Base-by-base conservation (phyloP, 2,113 vertebrate genomes). In the Jaculus jaculus region DNA sequence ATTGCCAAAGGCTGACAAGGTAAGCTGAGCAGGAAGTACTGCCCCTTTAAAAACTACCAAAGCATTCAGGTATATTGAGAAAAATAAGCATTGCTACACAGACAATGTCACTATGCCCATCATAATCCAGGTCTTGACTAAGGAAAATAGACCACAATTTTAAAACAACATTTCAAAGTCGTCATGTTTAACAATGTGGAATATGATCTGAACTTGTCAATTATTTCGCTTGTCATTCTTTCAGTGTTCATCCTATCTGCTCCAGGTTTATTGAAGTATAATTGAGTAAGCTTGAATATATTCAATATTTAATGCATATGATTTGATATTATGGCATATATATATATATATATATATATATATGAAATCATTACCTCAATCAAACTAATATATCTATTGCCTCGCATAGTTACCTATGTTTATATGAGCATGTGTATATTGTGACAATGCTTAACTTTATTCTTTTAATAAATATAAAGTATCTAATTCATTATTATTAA, bases 101-200 rank as follows among this genome's bases (percentile, higher is more conserved):
- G 37, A 0, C 42, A 85, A 75, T 42, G 37, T 47, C 90, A 58
- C 15, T 61, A 32, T 20, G 20, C 28, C 81, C 61, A 82, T 84
- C 65, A 94, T 93, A 92, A 47, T 2, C 23, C 11, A 93, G 54
- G 47, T 93, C 90, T 34, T 42, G 7, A 72, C 87, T 60, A 91
- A 91, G 28, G 42, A 95, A 96, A 93, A 16, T 15, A 82, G 66
- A 73, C 32, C 30, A 85, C 54, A 7, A 21, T 82, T 69, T 82
- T 84, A 37, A 88, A 88, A 72, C 60, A 54, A 65, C n/a, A 28
- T 18, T 11, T 74, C 65, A 89, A 87, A 92, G 23, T 63, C 65
- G 75, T 39, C 8, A 63, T 74, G 75, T 74, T 87, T 91, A 80
- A 77, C 28, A 94, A 79, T 63, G 75, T 23, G 2, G 47, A 79